Percentiles rank a stretch among this genome's conserved stretches.
Evolutionary conservation across 1,140 invertebrate species (phyloP).

Genomic region (Anthonomus grandis): DNA sequence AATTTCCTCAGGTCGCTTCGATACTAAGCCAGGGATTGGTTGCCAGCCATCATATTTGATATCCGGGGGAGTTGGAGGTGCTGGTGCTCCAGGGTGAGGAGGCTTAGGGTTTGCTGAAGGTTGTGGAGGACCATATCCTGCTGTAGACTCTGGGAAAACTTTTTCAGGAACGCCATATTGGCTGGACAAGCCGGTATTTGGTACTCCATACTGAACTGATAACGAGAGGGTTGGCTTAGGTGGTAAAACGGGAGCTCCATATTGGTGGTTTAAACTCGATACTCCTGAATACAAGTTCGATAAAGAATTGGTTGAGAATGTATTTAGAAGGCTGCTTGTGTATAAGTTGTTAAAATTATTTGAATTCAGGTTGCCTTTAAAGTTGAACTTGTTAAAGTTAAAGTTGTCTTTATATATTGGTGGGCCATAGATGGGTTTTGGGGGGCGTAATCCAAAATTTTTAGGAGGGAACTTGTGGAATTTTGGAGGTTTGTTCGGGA

Average conservation of each 20-base stretch:
- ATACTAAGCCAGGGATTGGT: constrained; percentile 66
- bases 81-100: constrained; percentile 63
- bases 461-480: constrained; percentile 44
- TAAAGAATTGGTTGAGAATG: constrained; percentile 7
- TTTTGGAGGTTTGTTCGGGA: constrained; percentile 48
- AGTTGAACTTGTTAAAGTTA: constrained; percentile 39
- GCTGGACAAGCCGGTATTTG: constrained; percentile 34
- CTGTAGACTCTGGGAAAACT: constrained; percentile 15
- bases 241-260: constrained; percentile 41
- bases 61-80: constrained; percentile 68
- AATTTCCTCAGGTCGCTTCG: constrained; percentile 46
- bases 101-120: constrained; percentile 53
- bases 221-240: constrained; percentile 50
- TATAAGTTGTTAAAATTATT: constrained; percentile 8
- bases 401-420: constrained; percentile 30
- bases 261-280: constrained; percentile 23
- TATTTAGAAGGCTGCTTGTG: not conserved
- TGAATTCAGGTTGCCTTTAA: constrained; percentile 11
- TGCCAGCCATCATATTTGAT: constrained; percentile 82
- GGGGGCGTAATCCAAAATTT: constrained; percentile 31
- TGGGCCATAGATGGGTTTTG: constrained; percentile 45
- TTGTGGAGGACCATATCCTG: constrained; percentile 48
- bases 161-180: constrained; percentile 47
- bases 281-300: constrained; percentile 20
- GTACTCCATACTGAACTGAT: constrained; percentile 36